Percentiles rank a stretch among this genome's conserved stretches.
Conservation (phyloP, 2,113 vertebrate species). For the Genyomyrus donnyi region DNA sequence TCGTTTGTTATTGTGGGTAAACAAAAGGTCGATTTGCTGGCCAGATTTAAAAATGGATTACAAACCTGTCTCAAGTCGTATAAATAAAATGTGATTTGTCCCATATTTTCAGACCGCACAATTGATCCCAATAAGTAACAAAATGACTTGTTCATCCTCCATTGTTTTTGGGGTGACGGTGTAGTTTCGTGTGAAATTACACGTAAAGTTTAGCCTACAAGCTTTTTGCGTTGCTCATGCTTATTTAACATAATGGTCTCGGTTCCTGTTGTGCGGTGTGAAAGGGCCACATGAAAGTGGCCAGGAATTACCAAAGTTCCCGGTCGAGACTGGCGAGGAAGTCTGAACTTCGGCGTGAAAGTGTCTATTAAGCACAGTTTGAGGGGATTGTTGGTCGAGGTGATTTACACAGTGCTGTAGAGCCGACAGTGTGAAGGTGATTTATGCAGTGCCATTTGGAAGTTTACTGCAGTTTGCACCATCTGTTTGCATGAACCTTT, state of each 20-base stretch:
- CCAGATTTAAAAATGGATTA: no score
- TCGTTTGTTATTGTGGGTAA: no score
- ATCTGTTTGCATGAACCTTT: neutral
- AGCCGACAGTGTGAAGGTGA: neutral
- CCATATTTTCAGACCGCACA: no score
- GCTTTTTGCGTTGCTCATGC: neutral
- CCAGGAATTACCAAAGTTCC: neutral
- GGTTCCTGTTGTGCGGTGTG: neutral
- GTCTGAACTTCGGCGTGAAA: neutral
- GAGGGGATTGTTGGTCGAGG: neutral
- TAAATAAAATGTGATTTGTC: no score
- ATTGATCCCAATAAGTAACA: no score
- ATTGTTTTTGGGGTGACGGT: no score
- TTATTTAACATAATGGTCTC: neutral
- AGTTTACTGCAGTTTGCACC: neutral
- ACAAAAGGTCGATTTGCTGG: no score
- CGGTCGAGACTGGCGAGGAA: neutral
- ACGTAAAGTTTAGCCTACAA: neutral
- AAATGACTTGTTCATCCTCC: no score
- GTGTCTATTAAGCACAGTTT: neutral
- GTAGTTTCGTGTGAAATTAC: no score
- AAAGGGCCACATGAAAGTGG: neutral
- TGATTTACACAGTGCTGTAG: neutral
- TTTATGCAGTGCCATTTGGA: neutral
- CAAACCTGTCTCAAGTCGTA: no score